Evolutionary conservation across 2,888 invertebrate genomes (phyloP), one percentile per base, ranked within the genome.

Genomic region (Synergus gifuensis): DNA sequence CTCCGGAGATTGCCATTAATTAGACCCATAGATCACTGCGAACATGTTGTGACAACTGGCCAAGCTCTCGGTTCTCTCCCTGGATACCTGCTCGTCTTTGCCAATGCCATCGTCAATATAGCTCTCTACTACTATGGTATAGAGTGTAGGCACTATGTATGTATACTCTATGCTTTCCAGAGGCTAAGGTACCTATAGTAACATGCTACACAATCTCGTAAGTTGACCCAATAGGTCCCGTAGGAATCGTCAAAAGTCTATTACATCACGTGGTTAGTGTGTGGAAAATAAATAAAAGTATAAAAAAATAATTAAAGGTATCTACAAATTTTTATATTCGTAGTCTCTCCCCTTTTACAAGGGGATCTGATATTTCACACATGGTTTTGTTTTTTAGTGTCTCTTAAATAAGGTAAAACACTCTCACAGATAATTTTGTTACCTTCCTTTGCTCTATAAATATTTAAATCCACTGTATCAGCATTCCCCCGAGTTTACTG

Each of bases 161-260:
- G 28, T 58, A 73, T 40, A 73, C n/a, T 54, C 40, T 54, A 12
- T 73, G 54, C 54, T 54, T 54, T 9, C 49, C 4, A 54, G 36
- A 5, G 54, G 73, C n/a, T 7, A 36, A 73, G 73, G 40, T 36
- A 73, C 28, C 54, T 49, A n/a, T n/a, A 54, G 73, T 7, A 54
- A 54, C 73, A 36, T 36, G 16, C 36, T 9, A 79, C 81, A 80
- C 78, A 80, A 81, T 81, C 81, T 76, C 80, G 78, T 81, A 80
- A 83, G 81, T 83, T 78, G 82, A 80, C 80, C 82, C 79, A 80
- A 83, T 78, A 78, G 54, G 78, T 80, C 81, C 80, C 83, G 42
- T 66, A 78, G 78, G 83, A 78, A 80, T 79, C 76, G 76, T 76
- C 73, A 78, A 73, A 80, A 81, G 78, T 77, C 76, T 73, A 80